Percentiles rank a stretch among this genome's conserved stretches.
phyloP scores from a whole-genome alignment of 2,888 invertebrate genomes.

The Drosophila borborema region DNA sequence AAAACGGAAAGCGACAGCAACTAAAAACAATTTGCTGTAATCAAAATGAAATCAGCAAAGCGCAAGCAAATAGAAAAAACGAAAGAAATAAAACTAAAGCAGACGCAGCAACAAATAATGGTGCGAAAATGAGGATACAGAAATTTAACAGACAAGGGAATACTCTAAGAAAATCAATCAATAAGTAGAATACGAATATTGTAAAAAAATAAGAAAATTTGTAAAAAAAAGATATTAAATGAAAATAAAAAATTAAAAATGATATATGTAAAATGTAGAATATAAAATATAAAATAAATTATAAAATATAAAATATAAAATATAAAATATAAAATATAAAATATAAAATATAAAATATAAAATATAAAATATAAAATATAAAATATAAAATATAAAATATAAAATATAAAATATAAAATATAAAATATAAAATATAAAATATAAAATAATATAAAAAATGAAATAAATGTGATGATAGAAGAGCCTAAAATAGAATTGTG shows the following conservation, averaged over 20 bases:
- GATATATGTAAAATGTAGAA: not conserved
- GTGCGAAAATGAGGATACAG: constrained; percentile 4
- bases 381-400: not conserved
- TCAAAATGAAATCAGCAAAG: constrained; percentile 78
- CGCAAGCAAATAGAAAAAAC: constrained; percentile 48
- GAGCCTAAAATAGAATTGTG: not conserved
- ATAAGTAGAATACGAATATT: not conserved
- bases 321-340: not conserved
- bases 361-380: not conserved
- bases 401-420: not conserved
- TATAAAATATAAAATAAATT: not conserved
- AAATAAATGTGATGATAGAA: not conserved
- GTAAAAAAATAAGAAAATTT: not conserved
- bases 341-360: not conserved
- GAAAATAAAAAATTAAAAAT: not conserved
- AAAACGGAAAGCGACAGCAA: constrained; percentile 52
- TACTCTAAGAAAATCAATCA: constrained; percentile 17
- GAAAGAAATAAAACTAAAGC: constrained; percentile 34
- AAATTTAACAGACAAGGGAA: not conserved
- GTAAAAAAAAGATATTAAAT: not conserved
- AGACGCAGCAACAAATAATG: constrained; percentile 37
- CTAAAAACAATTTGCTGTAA: constrained; percentile 78
- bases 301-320: not conserved
- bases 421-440: not conserved
- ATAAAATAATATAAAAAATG: not conserved